A percentile compares a stretch with the other conserved stretches of the same genome.
These are phyloP conservation scores for Mycalesis mineus DNA, from an alignment of 2,888 invertebrate species.

Conservation along the genomic window DNA sequence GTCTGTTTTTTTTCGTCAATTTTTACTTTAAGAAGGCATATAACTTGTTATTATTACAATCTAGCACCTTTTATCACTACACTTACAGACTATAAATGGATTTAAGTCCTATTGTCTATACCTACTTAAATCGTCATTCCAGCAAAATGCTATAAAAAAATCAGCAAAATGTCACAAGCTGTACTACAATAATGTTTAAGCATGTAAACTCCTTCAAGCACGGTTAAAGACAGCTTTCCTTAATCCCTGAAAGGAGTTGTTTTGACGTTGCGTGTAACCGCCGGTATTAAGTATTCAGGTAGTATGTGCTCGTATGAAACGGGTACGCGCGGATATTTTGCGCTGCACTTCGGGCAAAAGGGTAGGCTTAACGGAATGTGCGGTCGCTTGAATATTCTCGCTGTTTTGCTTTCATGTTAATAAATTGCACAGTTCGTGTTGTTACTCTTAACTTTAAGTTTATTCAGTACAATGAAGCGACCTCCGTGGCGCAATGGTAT, in stretches of 20 bases:
- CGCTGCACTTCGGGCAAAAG: background rate
- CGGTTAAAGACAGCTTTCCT: background rate
- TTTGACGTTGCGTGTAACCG: background rate
- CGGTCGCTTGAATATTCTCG: background rate
- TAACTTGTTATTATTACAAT: too few species aligned
- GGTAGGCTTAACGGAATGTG: conserved; percentile 6
- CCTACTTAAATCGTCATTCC: too few species aligned
- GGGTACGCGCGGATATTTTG: background rate
- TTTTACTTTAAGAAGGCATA: too few species aligned
- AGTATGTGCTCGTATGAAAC: background rate
- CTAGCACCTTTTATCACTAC: too few species aligned
- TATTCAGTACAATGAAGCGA: too few species aligned
- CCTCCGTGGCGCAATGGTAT: too few species aligned
- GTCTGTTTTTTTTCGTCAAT: too few species aligned
- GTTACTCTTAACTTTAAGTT: background rate
- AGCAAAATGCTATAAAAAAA: too few species aligned
- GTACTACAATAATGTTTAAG: background rate
- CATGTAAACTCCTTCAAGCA: background rate
- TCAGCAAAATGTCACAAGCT: too few species aligned
- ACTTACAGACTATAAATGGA: too few species aligned
- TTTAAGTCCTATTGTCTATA: too few species aligned
- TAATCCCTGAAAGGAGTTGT: conserved; percentile 3
- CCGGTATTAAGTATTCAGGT: background rate
- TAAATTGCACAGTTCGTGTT: background rate
- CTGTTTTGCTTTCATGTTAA: background rate